These are phyloP conservation scores for Threskiornis aethiopicus DNA, from an alignment of 2,797 vertebrate genomes.

Conservation along the genomic window DNA sequence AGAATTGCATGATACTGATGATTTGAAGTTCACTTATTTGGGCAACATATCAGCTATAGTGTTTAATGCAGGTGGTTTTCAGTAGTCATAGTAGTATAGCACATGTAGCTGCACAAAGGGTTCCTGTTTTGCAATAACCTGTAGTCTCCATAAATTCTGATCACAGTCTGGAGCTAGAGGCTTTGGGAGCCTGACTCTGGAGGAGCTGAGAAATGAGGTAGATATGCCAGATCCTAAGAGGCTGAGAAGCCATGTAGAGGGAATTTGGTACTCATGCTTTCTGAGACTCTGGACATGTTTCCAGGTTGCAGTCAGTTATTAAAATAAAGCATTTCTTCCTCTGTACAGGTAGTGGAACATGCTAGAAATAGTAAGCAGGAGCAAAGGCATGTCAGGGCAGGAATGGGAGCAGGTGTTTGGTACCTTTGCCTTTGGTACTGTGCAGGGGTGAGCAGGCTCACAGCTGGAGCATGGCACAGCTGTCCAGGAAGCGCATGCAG, in stretches of 20 bases:
- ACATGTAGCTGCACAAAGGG: not conserved
- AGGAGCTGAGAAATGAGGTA: not conserved
- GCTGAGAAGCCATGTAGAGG: not conserved
- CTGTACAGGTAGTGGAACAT: not conserved
- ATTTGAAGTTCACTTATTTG: not conserved
- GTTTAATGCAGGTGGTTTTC: not conserved
- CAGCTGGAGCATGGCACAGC: not conserved
- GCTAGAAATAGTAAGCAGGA: not conserved
- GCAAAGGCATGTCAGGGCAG: not conserved
- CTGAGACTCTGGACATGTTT: not conserved
- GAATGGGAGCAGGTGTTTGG: not conserved
- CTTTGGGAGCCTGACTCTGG: not conserved
- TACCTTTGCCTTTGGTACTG: not conserved
- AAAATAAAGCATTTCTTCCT: not conserved
- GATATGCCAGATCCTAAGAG: not conserved
- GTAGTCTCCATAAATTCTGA: not conserved
- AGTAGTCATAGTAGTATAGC: not conserved
- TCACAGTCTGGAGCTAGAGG: not conserved
- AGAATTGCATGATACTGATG: not conserved
- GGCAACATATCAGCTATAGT: not conserved
- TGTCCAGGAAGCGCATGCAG: not conserved
- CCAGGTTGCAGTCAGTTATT: not conserved
- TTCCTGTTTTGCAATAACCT: not conserved
- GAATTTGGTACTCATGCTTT: not conserved
- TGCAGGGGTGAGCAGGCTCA: not conserved